Conservation (phyloP, 1,140 invertebrate genomes). For the Aphelenchoides fujianensis region DNA sequence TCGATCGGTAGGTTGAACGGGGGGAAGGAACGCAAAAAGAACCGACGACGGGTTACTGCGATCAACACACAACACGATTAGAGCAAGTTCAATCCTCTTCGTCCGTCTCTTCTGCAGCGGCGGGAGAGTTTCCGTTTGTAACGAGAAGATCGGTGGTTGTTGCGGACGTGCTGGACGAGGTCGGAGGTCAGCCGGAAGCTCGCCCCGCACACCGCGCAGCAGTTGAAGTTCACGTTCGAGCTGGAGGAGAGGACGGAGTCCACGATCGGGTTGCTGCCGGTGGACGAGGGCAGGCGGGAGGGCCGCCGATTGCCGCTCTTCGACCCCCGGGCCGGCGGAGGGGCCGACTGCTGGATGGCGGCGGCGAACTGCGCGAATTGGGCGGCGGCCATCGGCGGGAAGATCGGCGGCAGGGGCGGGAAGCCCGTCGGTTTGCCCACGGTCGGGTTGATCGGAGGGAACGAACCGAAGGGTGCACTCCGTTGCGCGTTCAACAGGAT, state of each 20-base stretch:
- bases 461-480: neutral
- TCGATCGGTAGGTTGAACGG: no score
- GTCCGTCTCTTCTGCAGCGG: no score
- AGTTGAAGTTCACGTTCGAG: conserved; percentile 17
- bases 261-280: conserved; percentile 24
- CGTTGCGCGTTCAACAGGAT: conserved; percentile 16
- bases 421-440: conserved; percentile 1
- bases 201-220: conserved; percentile 28
- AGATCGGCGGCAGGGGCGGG: neutral
- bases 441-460: conserved; percentile 8
- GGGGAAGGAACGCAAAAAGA: no score
- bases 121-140: conserved; percentile 3
- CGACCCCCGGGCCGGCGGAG: neutral
- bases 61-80: no score
- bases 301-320: neutral
- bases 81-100: no score
- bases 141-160: conserved; percentile 28
- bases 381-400: neutral
- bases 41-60: no score
- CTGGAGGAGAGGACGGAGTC: conserved; percentile 19
- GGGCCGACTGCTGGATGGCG: neutral
- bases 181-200: conserved; percentile 29
- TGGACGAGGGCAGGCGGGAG: neutral
- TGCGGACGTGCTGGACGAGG: conserved; percentile 27
- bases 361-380: neutral